phyloP scores from a whole-genome alignment of 2,797 vertebrate genomes.

The Streptopelia turtur region DNA sequence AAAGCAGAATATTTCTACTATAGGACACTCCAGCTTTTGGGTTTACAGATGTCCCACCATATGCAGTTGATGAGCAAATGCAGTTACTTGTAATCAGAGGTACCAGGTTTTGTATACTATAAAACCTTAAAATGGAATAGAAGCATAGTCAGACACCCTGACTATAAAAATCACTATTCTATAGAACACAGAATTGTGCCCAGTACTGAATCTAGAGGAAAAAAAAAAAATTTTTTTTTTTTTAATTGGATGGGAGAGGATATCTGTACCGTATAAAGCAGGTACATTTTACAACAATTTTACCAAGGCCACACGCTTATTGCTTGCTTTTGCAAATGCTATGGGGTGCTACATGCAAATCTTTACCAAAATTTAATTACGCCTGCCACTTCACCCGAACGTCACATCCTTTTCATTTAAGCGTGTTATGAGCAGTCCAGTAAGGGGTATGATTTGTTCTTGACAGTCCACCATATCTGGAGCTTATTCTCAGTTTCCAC shows the following conservation, averaged over 20 bases:
- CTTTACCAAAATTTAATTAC: not conserved
- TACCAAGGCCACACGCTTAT: not conserved
- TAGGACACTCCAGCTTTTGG: not conserved
- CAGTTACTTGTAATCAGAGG: not conserved
- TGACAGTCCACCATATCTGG: not conserved
- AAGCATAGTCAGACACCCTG: not conserved
- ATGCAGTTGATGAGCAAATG: not conserved
- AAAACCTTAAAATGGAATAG: not conserved
- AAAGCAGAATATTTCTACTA: not conserved
- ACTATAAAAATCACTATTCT: not conserved
- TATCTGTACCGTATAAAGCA: not conserved
- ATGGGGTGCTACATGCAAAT: accelerated
- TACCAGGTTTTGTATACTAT: not conserved
- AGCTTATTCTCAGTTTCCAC: not conserved
- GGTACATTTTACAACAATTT: not conserved
- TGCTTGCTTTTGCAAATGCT: not conserved
- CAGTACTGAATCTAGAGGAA: not conserved
- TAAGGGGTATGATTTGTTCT: not conserved
- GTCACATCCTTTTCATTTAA: not conserved
- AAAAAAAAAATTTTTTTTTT: accelerated
- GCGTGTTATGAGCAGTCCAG: not conserved
- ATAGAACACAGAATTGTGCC: not conserved
- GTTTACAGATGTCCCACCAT: not conserved
- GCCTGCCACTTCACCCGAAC: not conserved
- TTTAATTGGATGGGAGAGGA: not conserved